A percentile compares a stretch with the other conserved stretches of the same genome.
phyloP scores from a whole-genome alignment of 2,797 vertebrate species.

The Meda fulgida region DNA sequence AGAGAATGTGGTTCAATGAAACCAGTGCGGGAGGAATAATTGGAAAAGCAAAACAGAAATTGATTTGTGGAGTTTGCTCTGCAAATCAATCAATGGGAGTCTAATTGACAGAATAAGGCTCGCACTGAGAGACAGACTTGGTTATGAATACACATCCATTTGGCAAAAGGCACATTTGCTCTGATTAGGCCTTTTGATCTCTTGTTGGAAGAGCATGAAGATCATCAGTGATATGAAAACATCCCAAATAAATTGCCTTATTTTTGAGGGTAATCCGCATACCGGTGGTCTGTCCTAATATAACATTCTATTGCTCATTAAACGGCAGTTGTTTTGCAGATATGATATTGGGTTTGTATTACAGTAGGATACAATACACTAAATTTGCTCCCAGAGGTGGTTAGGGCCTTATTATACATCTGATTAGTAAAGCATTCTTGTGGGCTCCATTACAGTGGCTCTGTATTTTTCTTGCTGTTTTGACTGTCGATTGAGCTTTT shows the following conservation, averaged over 20 bases:
- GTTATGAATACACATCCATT: conserved; percentile 34
- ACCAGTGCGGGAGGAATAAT: conserved; percentile 56
- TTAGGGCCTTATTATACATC: not conserved
- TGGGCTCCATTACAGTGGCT: not conserved
- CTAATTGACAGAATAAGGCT: conserved; percentile 60
- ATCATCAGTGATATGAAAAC: not conserved
- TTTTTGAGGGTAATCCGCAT: conserved; percentile 6
- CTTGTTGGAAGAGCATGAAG: not conserved
- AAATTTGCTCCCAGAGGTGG: conserved; percentile 46
- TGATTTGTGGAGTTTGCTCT: conserved; percentile 46
- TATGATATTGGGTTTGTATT: conserved; percentile 49
- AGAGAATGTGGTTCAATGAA: conserved; percentile 37
- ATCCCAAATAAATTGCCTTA: not conserved
- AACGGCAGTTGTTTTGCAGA: conserved; percentile 20
- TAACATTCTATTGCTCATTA: conserved; percentile 43
- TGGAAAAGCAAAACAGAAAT: conserved; percentile 61
- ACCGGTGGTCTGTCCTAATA: conserved; percentile 28
- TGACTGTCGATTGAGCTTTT: not conserved
- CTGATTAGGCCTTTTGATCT: conserved; percentile 40
- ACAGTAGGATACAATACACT: conserved; percentile 26
- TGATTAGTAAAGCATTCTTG: conserved; percentile 24
- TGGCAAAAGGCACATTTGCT: conserved; percentile 17
- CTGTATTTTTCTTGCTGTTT: conserved; percentile 20
- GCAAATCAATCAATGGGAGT: conserved; percentile 52
- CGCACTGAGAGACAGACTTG: conserved; percentile 10